Conservation (phyloP, 2,113 vertebrate genomes). For the Nothoprocta pentlandii region DNA sequence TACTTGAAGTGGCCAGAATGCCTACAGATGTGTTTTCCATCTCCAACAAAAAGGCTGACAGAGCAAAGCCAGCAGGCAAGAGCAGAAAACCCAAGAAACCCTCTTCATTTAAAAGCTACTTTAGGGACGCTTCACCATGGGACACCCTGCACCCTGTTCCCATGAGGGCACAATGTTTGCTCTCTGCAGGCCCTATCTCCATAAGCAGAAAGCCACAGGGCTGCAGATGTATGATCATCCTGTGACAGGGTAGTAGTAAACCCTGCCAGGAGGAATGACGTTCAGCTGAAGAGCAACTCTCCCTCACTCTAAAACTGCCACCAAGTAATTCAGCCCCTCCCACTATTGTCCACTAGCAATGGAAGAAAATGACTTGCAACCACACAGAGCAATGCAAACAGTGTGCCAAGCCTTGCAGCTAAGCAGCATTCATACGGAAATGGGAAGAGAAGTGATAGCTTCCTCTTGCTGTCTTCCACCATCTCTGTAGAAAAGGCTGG, state of each 20-base stretch:
- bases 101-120: background rate
- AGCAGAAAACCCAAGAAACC: background rate
- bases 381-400: background rate
- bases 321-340: background rate
- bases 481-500: background rate
- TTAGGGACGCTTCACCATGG: background rate
- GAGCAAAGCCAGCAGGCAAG: background rate
- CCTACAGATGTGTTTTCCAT: background rate
- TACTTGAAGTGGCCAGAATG: background rate
- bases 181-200: background rate
- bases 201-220: background rate
- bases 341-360: background rate
- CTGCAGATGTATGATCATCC: background rate
- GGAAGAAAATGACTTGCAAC: background rate
- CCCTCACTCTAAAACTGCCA: background rate
- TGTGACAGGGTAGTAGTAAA: background rate
- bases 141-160: background rate
- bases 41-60: background rate
- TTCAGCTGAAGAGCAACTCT: background rate
- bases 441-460: background rate
- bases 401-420: background rate
- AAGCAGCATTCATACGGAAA: background rate
- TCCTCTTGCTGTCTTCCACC: background rate
- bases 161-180: background rate
- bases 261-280: accelerated